Percentiles rank a stretch among this genome's conserved stretches.
Conservation (phyloP, 2,113 vertebrate genomes). For the Uropsilus gracilis region DNA sequence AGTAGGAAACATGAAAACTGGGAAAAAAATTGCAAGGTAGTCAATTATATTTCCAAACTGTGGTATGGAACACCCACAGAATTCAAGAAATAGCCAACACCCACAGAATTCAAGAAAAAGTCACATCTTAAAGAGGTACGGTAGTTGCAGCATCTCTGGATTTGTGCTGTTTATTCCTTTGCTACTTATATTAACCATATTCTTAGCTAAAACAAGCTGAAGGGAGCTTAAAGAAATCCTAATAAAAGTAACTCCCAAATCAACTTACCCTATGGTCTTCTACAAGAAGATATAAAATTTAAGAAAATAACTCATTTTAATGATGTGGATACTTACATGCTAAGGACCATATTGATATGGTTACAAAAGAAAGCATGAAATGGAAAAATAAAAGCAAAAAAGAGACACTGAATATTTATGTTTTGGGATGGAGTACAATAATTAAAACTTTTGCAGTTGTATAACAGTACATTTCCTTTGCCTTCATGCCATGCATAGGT, state of each 20-base stretch:
- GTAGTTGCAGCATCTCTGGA: background rate
- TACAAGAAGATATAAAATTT: background rate
- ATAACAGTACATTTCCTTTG: background rate
- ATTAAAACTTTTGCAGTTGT: background rate
- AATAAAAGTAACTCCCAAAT: background rate
- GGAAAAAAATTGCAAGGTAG: background rate
- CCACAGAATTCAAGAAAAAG: background rate
- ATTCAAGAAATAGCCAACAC: background rate
- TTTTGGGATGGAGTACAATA: slow-evolving; percentile 3
- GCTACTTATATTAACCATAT: background rate
- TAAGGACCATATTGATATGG: background rate
- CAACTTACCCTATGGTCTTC: background rate
- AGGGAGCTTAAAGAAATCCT: background rate
- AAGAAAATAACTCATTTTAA: background rate
- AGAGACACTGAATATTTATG: background rate
- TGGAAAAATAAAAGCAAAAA: background rate
- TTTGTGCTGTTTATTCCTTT: background rate
- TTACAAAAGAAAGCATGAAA: background rate
- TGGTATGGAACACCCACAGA: background rate
- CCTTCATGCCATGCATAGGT: background rate
- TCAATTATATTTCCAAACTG: slow-evolving; percentile 18
- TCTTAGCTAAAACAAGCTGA: background rate
- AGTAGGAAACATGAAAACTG: background rate
- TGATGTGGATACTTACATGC: background rate
- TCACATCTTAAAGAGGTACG: background rate